Base-by-base conservation (phyloP, 92 coral and sea anemone species). In the Umimayanthus chanpuru region DNA sequence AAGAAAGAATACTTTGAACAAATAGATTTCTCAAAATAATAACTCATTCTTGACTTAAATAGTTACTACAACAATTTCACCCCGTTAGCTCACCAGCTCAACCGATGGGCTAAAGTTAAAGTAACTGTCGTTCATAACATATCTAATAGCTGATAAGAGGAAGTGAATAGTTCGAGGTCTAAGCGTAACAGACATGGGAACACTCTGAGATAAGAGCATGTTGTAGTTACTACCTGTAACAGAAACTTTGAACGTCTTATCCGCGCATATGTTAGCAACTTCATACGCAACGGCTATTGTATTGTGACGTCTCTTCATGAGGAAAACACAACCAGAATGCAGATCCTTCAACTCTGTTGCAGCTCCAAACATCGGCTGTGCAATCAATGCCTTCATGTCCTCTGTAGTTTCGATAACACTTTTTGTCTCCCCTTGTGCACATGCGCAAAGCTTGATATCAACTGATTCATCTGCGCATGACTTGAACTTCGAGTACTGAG, bases 111-210 rank as follows among this genome's bases (percentile, higher is more conserved):
- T 20, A 66, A 89, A 26, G 41, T 89, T 61, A 85, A 90, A 86
- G 43, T 85, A 86, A 25, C 90, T 86, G 40, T 90, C 92, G 25
- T 86, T 90, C 30, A 85, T 76, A 41, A 90, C 90, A 41, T 86
- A 90, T 72, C 90, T 86, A 18, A 68, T 86, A 36, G 87, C 92
- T 15, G 92, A 89, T 16, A 89, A 30, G 40, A 93, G 20, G 81
- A 93, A 93, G 50, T 86, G 78, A 40, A 88, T 80, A 2, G 93
- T 91, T 73, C 82, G 91, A 5, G 95, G 95, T 71, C 79, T 26
- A 8, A 93, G 87, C 4, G 79, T 39, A n/a, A 86, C 85, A 0
- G 49, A 44, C 74, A 93, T 40, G 0, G 93, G 95, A 9, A 91
- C 30, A 25, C 44, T 26, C 41, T 50, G 76, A 3, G 93, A 81